Percentiles rank a stretch among this genome's conserved stretches.
Conservation (phyloP, 2,113 vertebrate genomes). For the Trematomus loennbergii region DNA sequence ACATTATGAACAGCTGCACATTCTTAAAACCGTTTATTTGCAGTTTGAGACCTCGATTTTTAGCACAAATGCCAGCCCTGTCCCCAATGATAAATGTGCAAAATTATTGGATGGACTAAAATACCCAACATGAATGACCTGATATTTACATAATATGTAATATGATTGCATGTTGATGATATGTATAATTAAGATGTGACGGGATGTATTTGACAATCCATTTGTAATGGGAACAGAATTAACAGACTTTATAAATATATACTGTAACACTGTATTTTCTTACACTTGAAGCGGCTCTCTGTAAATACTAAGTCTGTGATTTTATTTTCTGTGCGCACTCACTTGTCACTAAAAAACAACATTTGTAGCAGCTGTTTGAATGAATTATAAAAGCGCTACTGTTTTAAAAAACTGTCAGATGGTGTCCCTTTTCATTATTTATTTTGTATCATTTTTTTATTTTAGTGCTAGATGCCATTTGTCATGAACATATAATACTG, state of each 20-base stretch:
- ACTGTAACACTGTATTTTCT: constrained; percentile 71
- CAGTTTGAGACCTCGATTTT: background rate
- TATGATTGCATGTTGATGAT: constrained; percentile 34
- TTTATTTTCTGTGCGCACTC: constrained; percentile 43
- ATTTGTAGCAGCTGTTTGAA: constrained; percentile 56
- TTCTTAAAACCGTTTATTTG: background rate
- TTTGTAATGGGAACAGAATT: constrained; percentile 52
- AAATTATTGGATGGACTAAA: constrained; percentile 4
- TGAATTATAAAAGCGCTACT: constrained; percentile 47
- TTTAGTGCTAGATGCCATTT: background rate
- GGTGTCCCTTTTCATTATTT: background rate
- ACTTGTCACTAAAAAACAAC: constrained; percentile 53
- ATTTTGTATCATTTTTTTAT: background rate
- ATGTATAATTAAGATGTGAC: constrained; percentile 33
- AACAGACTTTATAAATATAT: constrained; percentile 40
- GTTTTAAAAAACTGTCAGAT: constrained; percentile 43
- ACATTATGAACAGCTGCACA: background rate
- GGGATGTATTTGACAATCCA: constrained; percentile 73
- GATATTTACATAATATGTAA: constrained; percentile 10
- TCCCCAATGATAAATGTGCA: background rate
- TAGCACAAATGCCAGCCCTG: background rate
- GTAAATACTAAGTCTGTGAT: constrained; percentile 34
- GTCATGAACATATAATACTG: background rate
- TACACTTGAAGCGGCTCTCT: constrained; percentile 58
- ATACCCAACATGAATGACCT: background rate